Evolutionary conservation across 2,113 vertebrate species (phyloP).

Genomic region (Onychorhynchus coronatus): DNA sequence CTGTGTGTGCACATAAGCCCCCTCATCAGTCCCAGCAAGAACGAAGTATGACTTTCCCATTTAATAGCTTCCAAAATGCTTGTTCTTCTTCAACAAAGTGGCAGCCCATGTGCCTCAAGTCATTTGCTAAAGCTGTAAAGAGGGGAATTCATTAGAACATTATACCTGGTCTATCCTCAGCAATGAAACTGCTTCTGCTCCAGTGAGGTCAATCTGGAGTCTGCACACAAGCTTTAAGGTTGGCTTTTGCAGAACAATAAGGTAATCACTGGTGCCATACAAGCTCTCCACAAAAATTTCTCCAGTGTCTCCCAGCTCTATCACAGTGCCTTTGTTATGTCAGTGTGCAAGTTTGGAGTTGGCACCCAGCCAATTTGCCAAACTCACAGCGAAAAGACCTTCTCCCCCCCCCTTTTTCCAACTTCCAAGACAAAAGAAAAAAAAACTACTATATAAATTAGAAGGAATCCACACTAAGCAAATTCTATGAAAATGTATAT

Average conservation of each 20-base stretch:
- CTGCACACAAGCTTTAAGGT: background rate
- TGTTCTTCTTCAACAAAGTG: background rate
- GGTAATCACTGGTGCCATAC: background rate
- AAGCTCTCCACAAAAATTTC: background rate
- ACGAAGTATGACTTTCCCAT: background rate
- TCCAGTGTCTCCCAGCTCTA: background rate
- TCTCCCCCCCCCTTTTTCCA: too few species aligned
- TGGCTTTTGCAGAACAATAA: background rate
- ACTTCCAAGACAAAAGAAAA: too few species aligned
- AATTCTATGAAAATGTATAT: too few species aligned
- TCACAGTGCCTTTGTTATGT: background rate
- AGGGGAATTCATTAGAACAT: background rate
- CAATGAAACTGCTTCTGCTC: background rate
- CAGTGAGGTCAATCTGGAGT: background rate
- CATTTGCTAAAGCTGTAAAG: background rate
- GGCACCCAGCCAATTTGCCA: too few species aligned
- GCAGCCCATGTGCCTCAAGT: background rate
- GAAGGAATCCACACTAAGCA: too few species aligned
- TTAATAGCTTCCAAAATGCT: background rate
- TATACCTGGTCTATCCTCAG: background rate
- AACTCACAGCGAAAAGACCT: too few species aligned
- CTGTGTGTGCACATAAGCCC: background rate
- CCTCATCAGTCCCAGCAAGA: background rate
- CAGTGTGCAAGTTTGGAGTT: too few species aligned
- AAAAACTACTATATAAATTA: too few species aligned